A percentile compares a stretch with the other conserved stretches of the same genome.
These are phyloP conservation scores for Caradrina clavipalpis DNA, from an alignment of 2,888 invertebrate genomes.

Conservation along the genomic window DNA sequence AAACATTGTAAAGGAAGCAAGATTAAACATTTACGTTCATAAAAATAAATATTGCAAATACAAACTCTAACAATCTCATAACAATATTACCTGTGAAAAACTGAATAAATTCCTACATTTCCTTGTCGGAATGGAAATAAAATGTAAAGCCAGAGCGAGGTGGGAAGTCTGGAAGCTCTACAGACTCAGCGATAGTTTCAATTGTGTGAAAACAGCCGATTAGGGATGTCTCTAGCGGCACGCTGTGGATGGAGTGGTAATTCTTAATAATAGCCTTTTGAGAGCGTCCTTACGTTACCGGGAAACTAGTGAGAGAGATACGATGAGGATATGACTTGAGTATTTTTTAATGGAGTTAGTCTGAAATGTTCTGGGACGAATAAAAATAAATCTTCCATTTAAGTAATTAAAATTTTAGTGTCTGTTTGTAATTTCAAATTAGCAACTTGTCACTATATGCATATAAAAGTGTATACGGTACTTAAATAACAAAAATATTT, in stretches of 20 bases:
- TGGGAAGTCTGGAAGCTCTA: constrained; percentile 26
- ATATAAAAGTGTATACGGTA: too few species aligned
- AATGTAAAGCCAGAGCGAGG: constrained; percentile 48
- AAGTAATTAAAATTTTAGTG: too few species aligned
- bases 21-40: too few species aligned
- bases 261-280: constrained; percentile 54
- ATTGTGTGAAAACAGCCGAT: constrained; percentile 61
- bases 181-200: constrained; percentile 50
- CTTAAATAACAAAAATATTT: too few species aligned
- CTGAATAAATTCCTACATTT: constrained; percentile 21
- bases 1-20: too few species aligned
- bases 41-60: not conserved
- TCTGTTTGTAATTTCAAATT: too few species aligned
- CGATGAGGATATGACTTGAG: not conserved
- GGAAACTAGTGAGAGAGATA: constrained; percentile 10
- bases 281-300: constrained; percentile 24
- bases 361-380: not conserved
- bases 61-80: constrained; percentile 3
- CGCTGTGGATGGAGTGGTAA: constrained; percentile 46
- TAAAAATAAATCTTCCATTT: not conserved
- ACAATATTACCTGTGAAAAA: constrained; percentile 16
- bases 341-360: not conserved
- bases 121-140: constrained; percentile 42
- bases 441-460: too few species aligned
- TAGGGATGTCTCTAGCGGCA: constrained; percentile 49